phyloP scores from a whole-genome alignment of 1,140 invertebrate genomes.

The Eufriesea mexicana region DNA sequence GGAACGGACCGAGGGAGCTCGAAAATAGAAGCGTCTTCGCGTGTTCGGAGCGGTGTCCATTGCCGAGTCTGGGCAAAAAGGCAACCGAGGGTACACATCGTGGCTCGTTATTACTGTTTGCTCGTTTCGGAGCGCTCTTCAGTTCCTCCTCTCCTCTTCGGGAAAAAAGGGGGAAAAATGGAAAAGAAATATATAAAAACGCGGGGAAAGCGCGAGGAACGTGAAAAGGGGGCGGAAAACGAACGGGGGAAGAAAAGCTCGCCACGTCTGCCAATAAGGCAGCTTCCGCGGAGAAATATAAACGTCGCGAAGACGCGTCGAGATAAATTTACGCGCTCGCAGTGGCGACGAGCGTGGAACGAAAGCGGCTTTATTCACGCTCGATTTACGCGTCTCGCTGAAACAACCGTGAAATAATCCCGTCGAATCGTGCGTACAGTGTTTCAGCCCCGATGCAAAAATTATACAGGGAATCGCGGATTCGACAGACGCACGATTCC shows the following conservation, averaged over 20 bases:
- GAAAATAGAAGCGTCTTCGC: constrained; percentile 54
- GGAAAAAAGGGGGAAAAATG: neutral
- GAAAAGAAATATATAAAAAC: too few relatives aligned
- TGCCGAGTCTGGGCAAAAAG: constrained; percentile 10
- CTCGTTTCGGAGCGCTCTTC: constrained; percentile 10
- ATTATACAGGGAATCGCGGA: too few relatives aligned
- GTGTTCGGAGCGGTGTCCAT: constrained; percentile 19
- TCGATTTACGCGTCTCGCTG: neutral
- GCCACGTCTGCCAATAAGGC: constrained; percentile 39
- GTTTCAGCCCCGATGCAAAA: too few relatives aligned
- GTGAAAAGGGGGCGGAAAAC: neutral
- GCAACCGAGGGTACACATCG: constrained; percentile 28
- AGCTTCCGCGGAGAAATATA: neutral
- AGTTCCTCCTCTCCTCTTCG: neutral
- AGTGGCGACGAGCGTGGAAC: neutral
- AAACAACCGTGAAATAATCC: neutral
- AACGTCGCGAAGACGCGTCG: constrained; percentile 40
- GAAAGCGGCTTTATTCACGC: constrained; percentile 14
- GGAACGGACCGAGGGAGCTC: constrained; percentile 6
- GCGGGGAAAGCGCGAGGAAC: too few relatives aligned
- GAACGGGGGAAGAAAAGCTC: neutral
- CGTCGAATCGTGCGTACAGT: too few relatives aligned
- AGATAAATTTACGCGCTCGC: constrained; percentile 47
- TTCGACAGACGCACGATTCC: too few relatives aligned
- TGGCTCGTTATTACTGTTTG: constrained; percentile 37